Percentiles rank a stretch among this genome's conserved stretches.
phyloP scores from a whole-genome alignment of 2,888 invertebrate genomes.

The Folsomia manolachei region DNA sequence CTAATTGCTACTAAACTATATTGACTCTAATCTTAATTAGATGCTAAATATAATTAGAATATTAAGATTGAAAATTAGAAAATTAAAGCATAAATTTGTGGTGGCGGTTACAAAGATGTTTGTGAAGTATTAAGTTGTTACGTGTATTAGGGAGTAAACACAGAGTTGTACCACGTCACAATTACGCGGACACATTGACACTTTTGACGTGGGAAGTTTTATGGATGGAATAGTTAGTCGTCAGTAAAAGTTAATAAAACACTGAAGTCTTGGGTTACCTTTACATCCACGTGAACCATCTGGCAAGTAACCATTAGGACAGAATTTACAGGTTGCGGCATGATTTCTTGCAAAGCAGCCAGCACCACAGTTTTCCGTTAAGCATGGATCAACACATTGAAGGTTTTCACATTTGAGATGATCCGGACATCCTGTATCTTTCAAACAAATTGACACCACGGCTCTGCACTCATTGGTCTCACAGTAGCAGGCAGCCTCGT shows the following conservation, averaged over 20 bases:
- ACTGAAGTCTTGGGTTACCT: slow-evolving; percentile 65
- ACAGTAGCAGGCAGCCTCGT: slow-evolving; percentile 81
- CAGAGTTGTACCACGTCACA: too few species aligned
- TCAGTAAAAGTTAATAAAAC: not conserved
- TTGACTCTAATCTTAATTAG: too few species aligned
- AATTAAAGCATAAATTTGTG: too few species aligned
- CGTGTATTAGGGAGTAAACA: too few species aligned
- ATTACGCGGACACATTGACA: too few species aligned
- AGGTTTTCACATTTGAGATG: slow-evolving; percentile 82
- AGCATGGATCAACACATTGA: slow-evolving; percentile 86
- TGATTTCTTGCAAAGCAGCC: slow-evolving; percentile 91
- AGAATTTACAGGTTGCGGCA: slow-evolving; percentile 92
- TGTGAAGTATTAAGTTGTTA: too few species aligned
- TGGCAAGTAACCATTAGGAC: slow-evolving; percentile 87
- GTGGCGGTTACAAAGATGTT: too few species aligned
- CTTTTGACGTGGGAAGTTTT: too few species aligned
- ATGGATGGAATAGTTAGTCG: not conserved
- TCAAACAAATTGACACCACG: slow-evolving; percentile 75
- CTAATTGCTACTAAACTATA: too few species aligned
- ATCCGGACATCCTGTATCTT: slow-evolving; percentile 82
- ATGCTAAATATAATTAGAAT: too few species aligned
- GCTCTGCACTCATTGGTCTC: slow-evolving; percentile 77
- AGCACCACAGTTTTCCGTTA: slow-evolving; percentile 76
- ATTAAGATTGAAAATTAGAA: too few species aligned
- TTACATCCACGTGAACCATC: slow-evolving; percentile 92